Conservation (phyloP, 2,888 invertebrate genomes). For the Coecobrya sp. region DNA sequence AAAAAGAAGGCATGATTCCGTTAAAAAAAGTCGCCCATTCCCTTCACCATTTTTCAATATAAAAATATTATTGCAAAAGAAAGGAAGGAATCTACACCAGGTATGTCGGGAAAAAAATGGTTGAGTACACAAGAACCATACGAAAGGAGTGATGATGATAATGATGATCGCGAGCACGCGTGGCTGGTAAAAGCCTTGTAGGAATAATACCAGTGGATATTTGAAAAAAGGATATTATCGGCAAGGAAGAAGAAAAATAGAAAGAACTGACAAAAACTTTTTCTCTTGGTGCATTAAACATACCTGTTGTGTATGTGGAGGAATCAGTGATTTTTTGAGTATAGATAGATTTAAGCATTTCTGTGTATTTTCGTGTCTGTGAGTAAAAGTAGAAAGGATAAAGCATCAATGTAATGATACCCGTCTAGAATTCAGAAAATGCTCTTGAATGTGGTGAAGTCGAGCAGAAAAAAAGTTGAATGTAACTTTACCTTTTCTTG, state of each 20-base stretch:
- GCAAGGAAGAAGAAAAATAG: not conserved
- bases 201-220: conserved; percentile 16
- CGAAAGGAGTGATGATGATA: not conserved
- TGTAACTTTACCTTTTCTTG: conserved; percentile 47
- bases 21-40: conserved; percentile 26
- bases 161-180: conserved; percentile 19
- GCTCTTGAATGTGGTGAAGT: conserved; percentile 60
- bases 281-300: conserved; percentile 34
- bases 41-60: conserved; percentile 3
- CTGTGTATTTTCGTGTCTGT: not conserved
- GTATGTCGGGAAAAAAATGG: conserved; percentile 13
- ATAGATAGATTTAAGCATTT: not conserved
- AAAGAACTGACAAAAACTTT: conserved; percentile 45
- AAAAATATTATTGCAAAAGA: conserved; percentile 2
- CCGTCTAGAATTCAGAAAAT: conserved; percentile 67
- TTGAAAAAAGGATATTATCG: conserved; percentile 26
- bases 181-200: conserved; percentile 5
- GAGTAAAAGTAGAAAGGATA: not conserved
- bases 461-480: conserved; percentile 70
- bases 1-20: conserved; percentile 52
- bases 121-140: conserved; percentile 33
- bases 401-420: conserved; percentile 66
- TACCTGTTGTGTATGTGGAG: conserved; percentile 67
- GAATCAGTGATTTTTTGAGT: conserved; percentile 41
- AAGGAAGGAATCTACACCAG: not conserved